phyloP scores from a whole-genome alignment of 2,888 invertebrate genomes.

The Watsonalla cultraria region DNA sequence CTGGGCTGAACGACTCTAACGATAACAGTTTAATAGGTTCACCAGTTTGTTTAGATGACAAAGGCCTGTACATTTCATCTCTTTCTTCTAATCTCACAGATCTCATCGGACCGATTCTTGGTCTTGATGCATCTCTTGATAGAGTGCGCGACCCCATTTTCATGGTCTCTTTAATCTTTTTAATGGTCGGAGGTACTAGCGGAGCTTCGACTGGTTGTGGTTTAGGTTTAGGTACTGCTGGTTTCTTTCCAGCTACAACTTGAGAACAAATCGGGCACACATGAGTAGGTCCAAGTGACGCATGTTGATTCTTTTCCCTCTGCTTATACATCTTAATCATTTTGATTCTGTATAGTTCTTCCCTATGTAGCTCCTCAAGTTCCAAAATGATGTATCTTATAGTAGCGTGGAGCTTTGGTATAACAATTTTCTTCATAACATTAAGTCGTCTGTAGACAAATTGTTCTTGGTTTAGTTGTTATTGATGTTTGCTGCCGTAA shows the following conservation, averaged over 20 bases:
- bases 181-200: background rate
- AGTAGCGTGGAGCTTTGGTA: constrained; percentile 33
- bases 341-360: constrained; percentile 39
- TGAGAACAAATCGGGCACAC: constrained; percentile 13
- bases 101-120: background rate
- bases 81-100: background rate
- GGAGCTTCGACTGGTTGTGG: background rate
- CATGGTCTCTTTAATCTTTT: background rate
- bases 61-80: background rate
- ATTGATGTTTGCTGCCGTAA: constrained; percentile 9
- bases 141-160: background rate
- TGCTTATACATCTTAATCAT: constrained; percentile 23
- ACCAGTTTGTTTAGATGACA: constrained; percentile 3
- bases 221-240: background rate
- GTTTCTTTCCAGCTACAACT: background rate
- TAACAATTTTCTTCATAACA: constrained; percentile 33
- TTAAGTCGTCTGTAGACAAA: constrained; percentile 37
- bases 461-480: constrained; percentile 1
- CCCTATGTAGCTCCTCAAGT: constrained; percentile 39
- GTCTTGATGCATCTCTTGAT: background rate
- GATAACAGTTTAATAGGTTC: background rate
- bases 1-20: background rate
- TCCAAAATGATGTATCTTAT: constrained; percentile 32
- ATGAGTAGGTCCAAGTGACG: background rate
- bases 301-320: constrained; percentile 3